Conservation (phyloP, 2,888 invertebrate species). For the Rambutsinella grinnellia region DNA sequence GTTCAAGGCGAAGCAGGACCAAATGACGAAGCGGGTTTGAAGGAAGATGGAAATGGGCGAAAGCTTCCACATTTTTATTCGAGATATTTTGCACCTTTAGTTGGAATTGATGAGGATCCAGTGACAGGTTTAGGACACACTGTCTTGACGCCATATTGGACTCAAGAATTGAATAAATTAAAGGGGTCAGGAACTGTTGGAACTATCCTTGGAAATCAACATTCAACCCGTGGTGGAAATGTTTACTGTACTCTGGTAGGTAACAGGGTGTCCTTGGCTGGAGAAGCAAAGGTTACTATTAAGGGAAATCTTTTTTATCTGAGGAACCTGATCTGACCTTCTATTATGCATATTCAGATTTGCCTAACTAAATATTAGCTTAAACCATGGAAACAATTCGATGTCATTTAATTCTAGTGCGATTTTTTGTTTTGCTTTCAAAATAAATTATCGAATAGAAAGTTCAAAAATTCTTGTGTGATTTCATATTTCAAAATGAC, state of each 20-base stretch:
- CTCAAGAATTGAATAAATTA: slow-evolving; percentile 32
- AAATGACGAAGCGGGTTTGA: no score
- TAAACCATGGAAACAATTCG: no score
- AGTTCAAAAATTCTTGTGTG: no score
- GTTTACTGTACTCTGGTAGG: slow-evolving; percentile 36
- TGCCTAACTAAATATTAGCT: no score
- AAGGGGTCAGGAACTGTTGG: slow-evolving; percentile 31
- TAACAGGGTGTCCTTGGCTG: slow-evolving; percentile 29
- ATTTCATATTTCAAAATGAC: no score
- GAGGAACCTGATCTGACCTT: no score
- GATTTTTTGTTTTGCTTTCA: no score
- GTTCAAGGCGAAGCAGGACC: slow-evolving; percentile 63
- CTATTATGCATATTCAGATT: no score
- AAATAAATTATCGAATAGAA: no score
- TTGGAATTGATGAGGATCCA: slow-evolving; percentile 67
- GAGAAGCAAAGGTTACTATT: slow-evolving; percentile 41
- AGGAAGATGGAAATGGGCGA: no score
- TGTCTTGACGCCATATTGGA: slow-evolving; percentile 65
- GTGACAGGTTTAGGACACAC: slow-evolving; percentile 65
- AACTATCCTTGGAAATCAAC: slow-evolving; percentile 32
- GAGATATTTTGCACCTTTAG: slow-evolving; percentile 70
- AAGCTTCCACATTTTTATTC: slow-evolving; percentile 69
- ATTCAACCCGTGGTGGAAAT: slow-evolving; percentile 36
- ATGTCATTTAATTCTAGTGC: no score
- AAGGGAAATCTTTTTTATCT: no score